A percentile compares a stretch with the other conserved stretches of the same genome.
These are phyloP conservation scores for Myodes glareolus DNA, from an alignment of 2,113 vertebrate species.

Conservation along the genomic window DNA sequence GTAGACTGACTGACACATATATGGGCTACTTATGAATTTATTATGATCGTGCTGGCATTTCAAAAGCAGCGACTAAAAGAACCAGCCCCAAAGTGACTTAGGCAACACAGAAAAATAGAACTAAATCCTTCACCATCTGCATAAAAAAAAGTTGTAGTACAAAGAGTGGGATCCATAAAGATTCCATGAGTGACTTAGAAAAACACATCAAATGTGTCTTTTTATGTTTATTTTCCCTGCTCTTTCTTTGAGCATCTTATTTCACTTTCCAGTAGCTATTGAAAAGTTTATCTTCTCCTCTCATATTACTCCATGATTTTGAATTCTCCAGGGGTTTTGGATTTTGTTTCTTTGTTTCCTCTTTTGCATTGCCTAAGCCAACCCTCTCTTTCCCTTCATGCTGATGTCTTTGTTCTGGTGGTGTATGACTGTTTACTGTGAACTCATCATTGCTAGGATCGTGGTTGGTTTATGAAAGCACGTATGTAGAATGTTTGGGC, in stretches of 20 bases:
- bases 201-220: neutral
- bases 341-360: neutral
- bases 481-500: neutral
- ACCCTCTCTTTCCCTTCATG: neutral
- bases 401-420: neutral
- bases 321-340: neutral
- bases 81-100: neutral
- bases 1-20: neutral
- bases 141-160: neutral
- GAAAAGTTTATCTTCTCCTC: neutral
- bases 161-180: neutral
- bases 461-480: neutral
- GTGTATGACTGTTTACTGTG: conserved; percentile 1
- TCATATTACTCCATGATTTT: neutral
- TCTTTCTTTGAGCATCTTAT: neutral
- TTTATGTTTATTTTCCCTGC: neutral
- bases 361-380: neutral
- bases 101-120: neutral
- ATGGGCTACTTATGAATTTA: neutral
- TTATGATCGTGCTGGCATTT: neutral
- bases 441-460: conserved; percentile 1
- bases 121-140: neutral
- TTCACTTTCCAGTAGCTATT: neutral
- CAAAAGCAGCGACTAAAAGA: conserved; percentile 2
- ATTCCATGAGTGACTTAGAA: neutral